Base-by-base conservation (phyloP, 2,888 invertebrate species). In the Habrosyne pyritoides region DNA sequence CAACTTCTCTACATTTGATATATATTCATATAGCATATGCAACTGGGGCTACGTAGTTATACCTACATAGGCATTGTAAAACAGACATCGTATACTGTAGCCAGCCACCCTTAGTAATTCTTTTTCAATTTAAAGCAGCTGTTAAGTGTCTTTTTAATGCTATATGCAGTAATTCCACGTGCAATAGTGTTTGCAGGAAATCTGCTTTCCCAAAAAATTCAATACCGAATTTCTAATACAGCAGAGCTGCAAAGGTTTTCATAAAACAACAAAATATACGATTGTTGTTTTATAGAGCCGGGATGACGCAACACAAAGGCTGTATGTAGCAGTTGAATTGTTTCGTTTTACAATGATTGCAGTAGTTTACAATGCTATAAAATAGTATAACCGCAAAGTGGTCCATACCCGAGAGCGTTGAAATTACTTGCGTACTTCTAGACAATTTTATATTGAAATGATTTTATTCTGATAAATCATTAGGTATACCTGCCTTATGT, bases 271-370 rank as follows among this genome's bases (percentile, higher is more conserved):
- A 60, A 55, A 61, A 57, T 59, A 50, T 50, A 24, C 24, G 49
- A 49, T 26, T 50, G 47, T 47, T 47, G 60, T 59, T 66, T 64
- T 59, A 69, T 71, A 60, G 54, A 55, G 60, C 46, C 53, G 60
- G 55, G 46, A 54, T 77, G 73, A 69, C 66, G 75, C 60, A 71
- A 73, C 53, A 56, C 59, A 63, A 61, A 64, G 57, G 67, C 56
- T 61, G 61, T 30, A 28, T 14, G 50, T 21, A 50, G 56, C 63
- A 55, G 68, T 71, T 60, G 68, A 75, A 77, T 79, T 77, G 75
- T 78, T 78, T 74, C 66, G 69, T 71, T 78, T 75, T 78, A 78
- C 71, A 77, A 77, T 75, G 71, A 82, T 83, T 81, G 80, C 74
- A 61, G 71, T 63, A 74, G 63, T 77, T 83, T 76, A 81, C 77